phyloP scores from a whole-genome alignment of 2,888 invertebrate genomes.

The Eupithecia insigniata region DNA sequence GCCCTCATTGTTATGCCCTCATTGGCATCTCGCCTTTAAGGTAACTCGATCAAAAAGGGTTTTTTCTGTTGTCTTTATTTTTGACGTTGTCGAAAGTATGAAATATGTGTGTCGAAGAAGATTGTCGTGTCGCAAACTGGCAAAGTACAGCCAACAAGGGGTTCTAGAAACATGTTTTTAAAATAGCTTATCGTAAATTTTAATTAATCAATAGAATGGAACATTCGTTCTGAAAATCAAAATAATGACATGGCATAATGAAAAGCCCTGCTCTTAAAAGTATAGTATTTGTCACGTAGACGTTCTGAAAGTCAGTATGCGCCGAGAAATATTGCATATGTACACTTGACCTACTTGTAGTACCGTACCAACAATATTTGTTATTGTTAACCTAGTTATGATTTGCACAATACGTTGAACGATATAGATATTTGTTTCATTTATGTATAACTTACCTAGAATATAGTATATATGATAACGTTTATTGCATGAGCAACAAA shows the following conservation, averaged over 20 bases:
- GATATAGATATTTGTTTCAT: conserved; percentile 45
- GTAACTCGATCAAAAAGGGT: too few species aligned
- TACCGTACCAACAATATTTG: conserved; percentile 60
- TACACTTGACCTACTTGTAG: conserved; percentile 73
- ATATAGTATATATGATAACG: not conserved
- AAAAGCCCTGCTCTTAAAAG: not conserved
- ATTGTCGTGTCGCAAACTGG: not conserved
- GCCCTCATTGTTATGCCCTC: too few species aligned
- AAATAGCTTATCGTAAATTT: not conserved
- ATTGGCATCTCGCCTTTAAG: too few species aligned
- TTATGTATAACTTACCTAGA: not conserved
- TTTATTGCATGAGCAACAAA: not conserved
- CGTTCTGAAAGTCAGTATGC: not conserved
- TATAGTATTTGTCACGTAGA: not conserved
- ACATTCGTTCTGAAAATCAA: not conserved
- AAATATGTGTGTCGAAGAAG: not conserved
- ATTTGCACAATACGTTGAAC: conserved; percentile 65
- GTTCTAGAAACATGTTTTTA: not conserved
- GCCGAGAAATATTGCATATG: conserved; percentile 23
- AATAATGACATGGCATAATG: not conserved
- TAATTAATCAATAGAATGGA: not conserved
- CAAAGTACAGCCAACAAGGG: not conserved
- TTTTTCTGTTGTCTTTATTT: not conserved
- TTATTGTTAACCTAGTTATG: conserved; percentile 64
- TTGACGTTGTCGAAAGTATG: not conserved